These are phyloP conservation scores for Drosophila subquinaria DNA, from an alignment of 2,888 invertebrate genomes.

Conservation along the genomic window DNA sequence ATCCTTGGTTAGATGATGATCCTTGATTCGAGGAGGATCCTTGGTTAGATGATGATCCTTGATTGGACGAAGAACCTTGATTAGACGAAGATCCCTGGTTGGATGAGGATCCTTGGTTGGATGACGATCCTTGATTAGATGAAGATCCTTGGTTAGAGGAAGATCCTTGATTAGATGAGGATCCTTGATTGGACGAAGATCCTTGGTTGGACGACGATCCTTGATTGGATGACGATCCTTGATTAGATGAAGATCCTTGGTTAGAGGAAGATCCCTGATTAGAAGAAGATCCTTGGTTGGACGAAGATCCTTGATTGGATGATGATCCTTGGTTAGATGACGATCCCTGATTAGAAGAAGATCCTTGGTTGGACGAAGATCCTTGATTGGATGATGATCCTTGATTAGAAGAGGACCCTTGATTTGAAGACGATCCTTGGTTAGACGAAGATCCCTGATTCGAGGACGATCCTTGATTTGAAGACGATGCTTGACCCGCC, in stretches of 20 bases:
- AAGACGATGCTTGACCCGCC: slow-evolving; percentile 48
- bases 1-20: slow-evolving; percentile 47
- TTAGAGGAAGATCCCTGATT: slow-evolving; percentile 29
- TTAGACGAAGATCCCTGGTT: slow-evolving; percentile 45
- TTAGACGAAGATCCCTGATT: slow-evolving; percentile 21
- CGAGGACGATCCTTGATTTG: slow-evolving; percentile 12
- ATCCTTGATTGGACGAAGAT: slow-evolving; percentile 21
- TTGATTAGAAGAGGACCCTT: not conserved
- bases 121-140: slow-evolving; percentile 25
- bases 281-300: slow-evolving; percentile 10
- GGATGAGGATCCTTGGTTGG: slow-evolving; percentile 21
- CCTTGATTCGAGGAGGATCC: slow-evolving; percentile 25
- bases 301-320: slow-evolving; percentile 18
- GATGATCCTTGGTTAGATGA: slow-evolving; percentile 30
- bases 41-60: slow-evolving; percentile 37
- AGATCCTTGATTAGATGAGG: slow-evolving; percentile 24
- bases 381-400: not conserved
- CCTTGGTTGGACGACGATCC: slow-evolving; percentile 33
- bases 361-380: slow-evolving; percentile 11
- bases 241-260: slow-evolving; percentile 5
- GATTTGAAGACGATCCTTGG: not conserved
- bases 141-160: slow-evolving; percentile 21
- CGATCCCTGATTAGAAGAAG: slow-evolving; percentile 15
- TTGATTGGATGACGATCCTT: slow-evolving; percentile 43
- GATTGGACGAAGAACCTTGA: slow-evolving; percentile 30